phyloP scores from a whole-genome alignment of 2,888 invertebrate species.

The Scelioninae gen. 2 region DNA sequence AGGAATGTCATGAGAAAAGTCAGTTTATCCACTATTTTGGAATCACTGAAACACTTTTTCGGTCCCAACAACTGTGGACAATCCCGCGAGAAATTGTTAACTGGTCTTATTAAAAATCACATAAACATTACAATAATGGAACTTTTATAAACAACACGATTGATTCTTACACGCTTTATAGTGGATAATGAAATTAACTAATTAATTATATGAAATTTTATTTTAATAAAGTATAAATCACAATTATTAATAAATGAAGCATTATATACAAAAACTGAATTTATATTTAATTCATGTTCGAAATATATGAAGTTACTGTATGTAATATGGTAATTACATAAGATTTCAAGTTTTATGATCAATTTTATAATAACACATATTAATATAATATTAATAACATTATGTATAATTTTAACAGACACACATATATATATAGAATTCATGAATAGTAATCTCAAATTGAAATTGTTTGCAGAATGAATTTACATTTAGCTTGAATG shows the following conservation, averaged over 20 bases:
- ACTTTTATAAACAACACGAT: not conserved
- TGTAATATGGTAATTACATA: no score
- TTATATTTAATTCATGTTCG: not conserved
- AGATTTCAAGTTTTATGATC: no score
- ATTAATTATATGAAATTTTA: slow-evolving; percentile 4
- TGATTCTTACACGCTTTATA: no score
- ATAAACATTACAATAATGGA: no score
- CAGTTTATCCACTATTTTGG: not conserved
- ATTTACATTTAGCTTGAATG: no score
- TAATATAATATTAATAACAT: no score
- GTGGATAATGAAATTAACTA: not conserved
- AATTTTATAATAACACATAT: no score
- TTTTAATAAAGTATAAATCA: not conserved
- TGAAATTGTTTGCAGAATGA: no score
- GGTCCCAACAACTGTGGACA: not conserved
- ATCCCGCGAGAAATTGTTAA: not conserved
- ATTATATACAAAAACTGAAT: not conserved
- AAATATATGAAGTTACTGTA: no score
- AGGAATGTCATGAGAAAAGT: slow-evolving; percentile 4
- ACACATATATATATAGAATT: no score
- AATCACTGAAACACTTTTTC: not conserved
- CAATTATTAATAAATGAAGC: not conserved
- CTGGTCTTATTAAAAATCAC: not conserved
- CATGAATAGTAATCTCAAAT: no score
- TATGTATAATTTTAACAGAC: no score